Base-by-base conservation (phyloP, 2,888 invertebrate genomes). In the Tanaodytes sp. region DNA sequence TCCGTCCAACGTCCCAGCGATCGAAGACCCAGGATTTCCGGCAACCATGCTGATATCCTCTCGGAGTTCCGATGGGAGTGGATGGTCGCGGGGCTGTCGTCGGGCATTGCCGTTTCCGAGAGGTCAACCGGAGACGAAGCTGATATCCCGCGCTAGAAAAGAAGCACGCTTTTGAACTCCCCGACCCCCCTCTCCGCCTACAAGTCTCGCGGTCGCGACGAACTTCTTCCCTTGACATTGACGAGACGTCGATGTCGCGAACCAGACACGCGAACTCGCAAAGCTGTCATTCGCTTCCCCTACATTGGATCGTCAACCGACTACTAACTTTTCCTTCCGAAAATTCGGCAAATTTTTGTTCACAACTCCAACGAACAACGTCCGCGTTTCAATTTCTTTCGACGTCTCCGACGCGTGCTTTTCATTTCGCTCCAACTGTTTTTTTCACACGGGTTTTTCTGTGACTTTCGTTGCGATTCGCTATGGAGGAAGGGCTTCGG, bases 1-100 rank as follows among this genome's bases (percentile, higher is more conserved):
- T 61, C 42, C 51, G 66, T 43, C 54, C 49, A 43, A 46, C 57
- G n/a, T n/a, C 63, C 73, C 74, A 72, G 73, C 75, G 75, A 77
- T 80, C 75, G 74, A 77, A 79, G 76, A 76, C 77, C 75, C 77
- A 77, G 78, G 75, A 76, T 79, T 77, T 77, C 76, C 77, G 76
- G 73, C 75, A 76, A 73, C 62, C 62, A 43, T 61, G 73, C 74
- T 72, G 74, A 72, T 71, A 72, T 62, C 48, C 40, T 49, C 40
- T 36, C 40, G 12, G 64, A 65, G 46, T 65, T n/a, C n/a, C 46
- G 59, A 59, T 49, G 55, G 64, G 64, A 57, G 64, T 59, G 37
- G 67, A 63, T 57, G 64, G 59, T 57, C 65, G 70, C 54, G 65
- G 54, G 58, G 52, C 59, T 61, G 59, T 61, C 61, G 61, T 66